Base-by-base conservation (phyloP, 2,797 vertebrate genomes). In the Ctenopoma kingsleyae region DNA sequence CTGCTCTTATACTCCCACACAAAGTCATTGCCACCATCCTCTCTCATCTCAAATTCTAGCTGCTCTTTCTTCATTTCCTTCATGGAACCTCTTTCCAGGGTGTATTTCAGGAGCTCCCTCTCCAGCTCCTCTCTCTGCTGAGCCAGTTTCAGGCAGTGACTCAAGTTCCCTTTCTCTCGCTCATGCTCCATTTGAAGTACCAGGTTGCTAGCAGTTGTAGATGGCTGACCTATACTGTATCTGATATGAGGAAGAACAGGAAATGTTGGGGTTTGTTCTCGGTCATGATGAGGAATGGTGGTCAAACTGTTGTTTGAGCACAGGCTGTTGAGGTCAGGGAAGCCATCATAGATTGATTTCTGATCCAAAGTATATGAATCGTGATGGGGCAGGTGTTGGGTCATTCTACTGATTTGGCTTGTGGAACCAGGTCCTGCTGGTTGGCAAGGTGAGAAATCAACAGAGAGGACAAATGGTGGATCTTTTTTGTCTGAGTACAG, bases 111-210 rank as follows among this genome's bases (percentile, higher is more conserved):
- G 22, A 95, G 80, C 85, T 95, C 91, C 46, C 49, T 87, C 83
- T 95, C 94, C 61, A 95, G 80, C 54, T 89, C 87, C 78, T 95
- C 94, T 66, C 95, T 76, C 82, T 95, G 94, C 23, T 81, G 84
- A 60, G 94, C 94, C 74, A 95, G 83, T 52, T 82, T 91, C 67
- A 95, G 79, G 64, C 94, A 95, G 23, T 67, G 92, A 54, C 79
- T 94, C 25, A 95, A 88, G 86, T 95, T 95, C 5, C 93, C 94
- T 11, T 46, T 79, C 66, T 95, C 95, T 8, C 92, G 85, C 81
- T 95, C 95, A 6, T 94, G 93, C 71, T 95, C 95, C 95, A 95
- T 95, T 55, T 95, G 94, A n/a, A 94, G 93, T 53, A 95, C 93
- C 58, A 95, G 81, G 10, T 80, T 27, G 48, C 93, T 95, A 8